Evolutionary conservation across 2,888 invertebrate genomes (phyloP), one percentile per base, ranked within the genome.

Genomic region (Chymomyza procnemis): DNA sequence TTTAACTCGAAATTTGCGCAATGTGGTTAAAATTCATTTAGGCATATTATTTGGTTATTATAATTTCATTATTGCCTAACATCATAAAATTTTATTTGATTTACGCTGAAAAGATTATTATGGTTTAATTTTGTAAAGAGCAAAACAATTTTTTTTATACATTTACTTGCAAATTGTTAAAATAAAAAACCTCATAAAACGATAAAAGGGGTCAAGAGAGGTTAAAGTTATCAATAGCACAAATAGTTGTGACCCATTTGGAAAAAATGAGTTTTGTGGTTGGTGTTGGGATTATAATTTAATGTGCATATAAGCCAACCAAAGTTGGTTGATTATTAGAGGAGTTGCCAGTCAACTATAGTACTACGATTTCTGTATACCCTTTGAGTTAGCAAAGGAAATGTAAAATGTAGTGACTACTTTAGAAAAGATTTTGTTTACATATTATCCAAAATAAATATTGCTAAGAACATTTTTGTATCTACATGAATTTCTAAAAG

Each of bases 131-230:
- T 81, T 76, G 67, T 59, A 65, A 71, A 67, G 62, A 60, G 73
- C 74, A 71, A 58, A 21, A 61, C 57, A 50, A 58, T 58, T 64
- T 66, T 65, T 26, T 64, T 19, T 26, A n/a, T 16, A 0, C 50
- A 19, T 19, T 18, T 58, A 22, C 46, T 22, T 19, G 21, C 34
- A 75, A 58, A 30, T n/a, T 26, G 26, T 14, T 30, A 26, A 18
- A 50, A n/a, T n/a, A n/a, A 58, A 62, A 58, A 62, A 62, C 30
- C 56, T 19, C 16, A 52, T 12, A 64, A 19, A 71, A 76, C 76
- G 69, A 63, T 80, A 71, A 80, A 69, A 47, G 62, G 59, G 69
- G 74, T 78, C 73, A 80, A 80, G 81, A 70, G 86, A 73, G 84
- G 83, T 78, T 56, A 14, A 50, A 22, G 30, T 26, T 63, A 48